Evolutionary conservation across 2,888 invertebrate genomes (phyloP).

Genomic region (Lumbricus terrestris): DNA sequence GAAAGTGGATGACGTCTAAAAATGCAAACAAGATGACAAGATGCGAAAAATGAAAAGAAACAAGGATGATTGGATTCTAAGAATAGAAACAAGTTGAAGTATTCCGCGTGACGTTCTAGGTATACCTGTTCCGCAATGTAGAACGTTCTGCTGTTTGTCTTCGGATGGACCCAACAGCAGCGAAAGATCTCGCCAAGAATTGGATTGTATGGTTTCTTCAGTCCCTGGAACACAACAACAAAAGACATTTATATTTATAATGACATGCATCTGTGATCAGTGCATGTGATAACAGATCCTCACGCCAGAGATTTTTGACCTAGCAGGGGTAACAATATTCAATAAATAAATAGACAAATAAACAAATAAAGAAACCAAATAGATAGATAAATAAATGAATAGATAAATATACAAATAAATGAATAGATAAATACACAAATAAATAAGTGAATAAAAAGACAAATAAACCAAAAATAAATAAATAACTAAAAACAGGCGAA

Average conservation of each 20-base stretch:
- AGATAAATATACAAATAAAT: too few relatives aligned
- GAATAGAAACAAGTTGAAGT: neutral
- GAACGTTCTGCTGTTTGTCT: conserved; percentile 79
- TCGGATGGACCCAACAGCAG: conserved; percentile 82
- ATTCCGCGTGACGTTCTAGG: neutral
- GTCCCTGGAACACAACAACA: conserved; percentile 65
- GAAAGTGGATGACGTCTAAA: too few relatives aligned
- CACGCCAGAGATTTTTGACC: too few relatives aligned
- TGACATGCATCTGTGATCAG: neutral
- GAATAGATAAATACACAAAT: neutral
- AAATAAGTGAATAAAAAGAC: too few relatives aligned
- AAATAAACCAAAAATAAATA: too few relatives aligned
- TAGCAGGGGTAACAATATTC: too few relatives aligned
- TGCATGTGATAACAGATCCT: too few relatives aligned
- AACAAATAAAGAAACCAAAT: too few relatives aligned
- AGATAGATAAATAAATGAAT: too few relatives aligned
- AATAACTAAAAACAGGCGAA: too few relatives aligned
- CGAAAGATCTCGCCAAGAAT: conserved; percentile 88
- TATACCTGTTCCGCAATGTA: conserved; percentile 87
- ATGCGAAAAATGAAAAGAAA: neutral
- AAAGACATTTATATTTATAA: neutral
- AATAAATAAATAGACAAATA: neutral
- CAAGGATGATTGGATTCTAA: neutral
- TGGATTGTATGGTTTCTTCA: conserved; percentile 94
- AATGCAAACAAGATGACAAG: neutral